Evolutionary conservation across 2,888 invertebrate species (phyloP).

Genomic region (Synergus itoensis): DNA sequence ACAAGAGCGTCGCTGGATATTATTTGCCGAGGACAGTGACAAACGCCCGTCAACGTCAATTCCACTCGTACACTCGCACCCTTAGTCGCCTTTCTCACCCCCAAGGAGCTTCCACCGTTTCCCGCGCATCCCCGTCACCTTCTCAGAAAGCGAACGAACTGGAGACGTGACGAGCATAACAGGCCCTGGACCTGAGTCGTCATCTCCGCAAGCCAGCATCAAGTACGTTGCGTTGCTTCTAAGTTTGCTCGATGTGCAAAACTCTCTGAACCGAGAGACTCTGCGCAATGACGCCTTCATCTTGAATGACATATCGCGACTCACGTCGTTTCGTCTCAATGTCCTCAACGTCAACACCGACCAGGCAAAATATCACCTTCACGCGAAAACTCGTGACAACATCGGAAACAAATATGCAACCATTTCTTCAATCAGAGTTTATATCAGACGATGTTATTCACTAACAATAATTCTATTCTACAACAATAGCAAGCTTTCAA

Average conservation of each 20-base stretch:
- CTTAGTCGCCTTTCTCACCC: conserved; percentile 43
- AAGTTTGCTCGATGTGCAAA: conserved; percentile 46
- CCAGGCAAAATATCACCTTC: neutral
- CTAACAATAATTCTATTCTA: no score
- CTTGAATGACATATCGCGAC: conserved; percentile 26
- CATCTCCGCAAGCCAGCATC: conserved; percentile 70
- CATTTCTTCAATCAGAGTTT: no score
- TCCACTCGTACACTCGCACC: conserved; percentile 67
- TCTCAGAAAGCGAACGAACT: conserved; percentile 69
- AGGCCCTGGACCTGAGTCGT: conserved; percentile 72
- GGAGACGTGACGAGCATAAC: conserved; percentile 76
- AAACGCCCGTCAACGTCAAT: conserved; percentile 76
- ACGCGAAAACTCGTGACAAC: no score
- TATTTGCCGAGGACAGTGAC: conserved; percentile 77
- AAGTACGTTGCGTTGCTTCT: conserved; percentile 62
- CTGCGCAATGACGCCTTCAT: conserved; percentile 3
- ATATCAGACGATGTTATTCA: no score
- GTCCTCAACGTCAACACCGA: neutral
- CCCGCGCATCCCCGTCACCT: conserved; percentile 47
- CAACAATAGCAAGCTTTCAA: neutral
- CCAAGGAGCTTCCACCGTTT: conserved; percentile 47
- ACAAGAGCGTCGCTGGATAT: conserved; percentile 68
- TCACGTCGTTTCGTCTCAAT: conserved; percentile 14
- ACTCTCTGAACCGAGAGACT: conserved; percentile 4
- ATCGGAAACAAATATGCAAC: neutral